Conservation (phyloP, 2,113 vertebrate genomes). For the Microcebus lehilahytsara region DNA sequence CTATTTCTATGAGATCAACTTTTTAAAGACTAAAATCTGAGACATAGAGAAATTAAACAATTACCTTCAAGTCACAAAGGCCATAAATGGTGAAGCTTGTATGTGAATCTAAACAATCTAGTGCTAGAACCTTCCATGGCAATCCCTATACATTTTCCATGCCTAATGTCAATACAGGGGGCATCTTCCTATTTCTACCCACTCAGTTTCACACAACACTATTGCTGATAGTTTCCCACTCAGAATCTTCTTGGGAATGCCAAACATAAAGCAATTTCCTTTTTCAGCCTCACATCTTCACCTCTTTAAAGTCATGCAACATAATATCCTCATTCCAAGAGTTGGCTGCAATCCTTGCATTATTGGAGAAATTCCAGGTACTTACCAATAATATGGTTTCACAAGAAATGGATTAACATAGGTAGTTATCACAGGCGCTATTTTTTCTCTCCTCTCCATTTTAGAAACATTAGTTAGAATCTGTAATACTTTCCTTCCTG, state of each 20-base stretch:
- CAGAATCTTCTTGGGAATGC: not conserved
- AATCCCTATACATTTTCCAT: not conserved
- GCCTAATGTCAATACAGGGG: not conserved
- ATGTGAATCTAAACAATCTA: constrained; percentile 21
- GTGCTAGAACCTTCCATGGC: not conserved
- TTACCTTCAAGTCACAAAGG: not conserved
- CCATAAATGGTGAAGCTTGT: not conserved
- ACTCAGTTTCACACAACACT: not conserved
- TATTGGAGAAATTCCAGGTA: constrained; percentile 70
- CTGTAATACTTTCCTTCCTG: not conserved
- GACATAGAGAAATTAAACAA: not conserved
- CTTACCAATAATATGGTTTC: constrained; percentile 64
- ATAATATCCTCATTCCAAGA: not conserved
- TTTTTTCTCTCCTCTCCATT: constrained; percentile 8
- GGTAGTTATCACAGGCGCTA: constrained; percentile 39
- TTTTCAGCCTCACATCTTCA: not conserved
- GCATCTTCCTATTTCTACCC: not conserved
- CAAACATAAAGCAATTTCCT: constrained; percentile 24
- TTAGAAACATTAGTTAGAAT: constrained; percentile 47
- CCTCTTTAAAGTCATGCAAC: not conserved
- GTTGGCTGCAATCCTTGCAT: not conserved
- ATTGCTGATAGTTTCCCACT: not conserved
- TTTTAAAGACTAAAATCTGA: constrained; percentile 28
- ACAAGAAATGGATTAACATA: constrained; percentile 64
- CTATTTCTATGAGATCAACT: not conserved